These are phyloP conservation scores for Thysanoteuthis rhombus DNA, from an alignment of 2,888 invertebrate species.

Conservation along the genomic window DNA sequence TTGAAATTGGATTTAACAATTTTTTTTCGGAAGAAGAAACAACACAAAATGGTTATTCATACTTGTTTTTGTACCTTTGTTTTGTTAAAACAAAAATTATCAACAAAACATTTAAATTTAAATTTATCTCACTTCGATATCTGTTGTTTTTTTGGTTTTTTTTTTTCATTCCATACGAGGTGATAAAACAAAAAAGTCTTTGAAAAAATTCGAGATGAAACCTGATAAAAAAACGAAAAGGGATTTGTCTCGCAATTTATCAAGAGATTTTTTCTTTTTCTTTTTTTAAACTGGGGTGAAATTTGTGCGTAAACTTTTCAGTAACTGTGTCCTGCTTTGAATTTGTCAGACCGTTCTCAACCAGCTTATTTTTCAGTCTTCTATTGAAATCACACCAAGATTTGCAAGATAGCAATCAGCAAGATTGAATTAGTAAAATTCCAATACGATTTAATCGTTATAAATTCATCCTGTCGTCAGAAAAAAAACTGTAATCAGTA, in stretches of 20 bases:
- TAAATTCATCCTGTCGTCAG: neutral
- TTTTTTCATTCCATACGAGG: neutral
- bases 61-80: too few species aligned
- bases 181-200: neutral
- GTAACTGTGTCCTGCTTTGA: neutral
- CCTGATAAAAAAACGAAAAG: too few species aligned
- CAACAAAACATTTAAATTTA: neutral
- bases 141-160: neutral
- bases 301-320: neutral
- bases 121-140: neutral
- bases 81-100: too few species aligned
- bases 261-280: neutral
- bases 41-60: too few species aligned
- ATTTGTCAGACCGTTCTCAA: neutral
- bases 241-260: too few species aligned
- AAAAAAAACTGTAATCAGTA: neutral
- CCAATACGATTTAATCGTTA: neutral
- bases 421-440: neutral
- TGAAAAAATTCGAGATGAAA: too few species aligned
- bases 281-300: neutral
- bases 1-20: too few species aligned
- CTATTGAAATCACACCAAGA: neutral
- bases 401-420: neutral
- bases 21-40: too few species aligned
- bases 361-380: neutral